Evolutionary conservation across 2,888 invertebrate species (phyloP).

Genomic region (Ophonus ardosiacus): DNA sequence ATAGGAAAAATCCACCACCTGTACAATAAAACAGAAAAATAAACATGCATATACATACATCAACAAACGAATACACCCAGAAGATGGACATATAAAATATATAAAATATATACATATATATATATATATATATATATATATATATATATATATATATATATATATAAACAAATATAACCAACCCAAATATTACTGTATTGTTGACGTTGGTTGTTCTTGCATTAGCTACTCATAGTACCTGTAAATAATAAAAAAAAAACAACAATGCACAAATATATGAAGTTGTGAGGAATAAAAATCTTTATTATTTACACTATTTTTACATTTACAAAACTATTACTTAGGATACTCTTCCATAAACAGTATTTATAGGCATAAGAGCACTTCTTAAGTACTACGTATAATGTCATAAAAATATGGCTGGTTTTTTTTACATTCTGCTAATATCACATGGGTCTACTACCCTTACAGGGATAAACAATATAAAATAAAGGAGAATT

Average conservation of each 20-base stretch:
- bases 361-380: constrained; percentile 67
- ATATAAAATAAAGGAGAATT: neutral
- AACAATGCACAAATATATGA: neutral
- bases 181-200: too few species aligned
- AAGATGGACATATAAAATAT: neutral
- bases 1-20: too few species aligned
- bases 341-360: constrained; percentile 51
- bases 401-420: constrained; percentile 62
- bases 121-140: neutral
- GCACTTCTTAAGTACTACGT: constrained; percentile 68
- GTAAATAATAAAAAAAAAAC: neutral
- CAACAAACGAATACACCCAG: too few species aligned
- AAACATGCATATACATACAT: too few species aligned
- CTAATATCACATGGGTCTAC: constrained; percentile 62
- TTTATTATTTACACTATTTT: constrained; percentile 45
- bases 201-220: too few species aligned
- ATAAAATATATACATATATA: neutral
- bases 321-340: constrained; percentile 63
- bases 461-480: neutral
- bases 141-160: too few species aligned
- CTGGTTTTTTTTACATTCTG: constrained; percentile 26
- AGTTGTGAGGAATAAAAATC: constrained; percentile 7
- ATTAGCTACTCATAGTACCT: neutral
- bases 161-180: too few species aligned
- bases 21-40: too few species aligned